Evolutionary conservation across 2,113 vertebrate genomes (phyloP).

Genomic region (Stomatorhinus ivindoensis): DNA sequence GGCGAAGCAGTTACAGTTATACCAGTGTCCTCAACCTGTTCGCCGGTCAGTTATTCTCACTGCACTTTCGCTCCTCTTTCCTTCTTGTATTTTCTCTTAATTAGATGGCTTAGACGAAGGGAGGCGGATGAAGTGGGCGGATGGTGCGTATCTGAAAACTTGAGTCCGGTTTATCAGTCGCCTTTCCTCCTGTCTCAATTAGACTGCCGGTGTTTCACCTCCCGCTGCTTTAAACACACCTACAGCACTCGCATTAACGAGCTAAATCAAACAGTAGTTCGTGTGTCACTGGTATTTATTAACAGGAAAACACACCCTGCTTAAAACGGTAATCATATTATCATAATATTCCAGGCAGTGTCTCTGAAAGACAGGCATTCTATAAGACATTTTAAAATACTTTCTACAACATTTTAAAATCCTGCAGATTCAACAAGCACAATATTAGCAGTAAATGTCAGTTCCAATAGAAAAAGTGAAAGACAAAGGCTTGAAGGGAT

Average conservation of each 20-base stretch:
- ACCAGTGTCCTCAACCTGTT: slow-evolving; percentile 23
- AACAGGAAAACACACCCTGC: not conserved
- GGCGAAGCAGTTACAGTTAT: slow-evolving; percentile 34
- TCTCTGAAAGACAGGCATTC: not conserved
- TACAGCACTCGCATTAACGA: not conserved
- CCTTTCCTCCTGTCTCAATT: not conserved
- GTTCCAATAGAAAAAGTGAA: not conserved
- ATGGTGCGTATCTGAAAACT: not conserved
- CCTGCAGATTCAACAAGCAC: not conserved
- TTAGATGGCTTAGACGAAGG: not conserved
- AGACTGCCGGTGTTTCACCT: not conserved
- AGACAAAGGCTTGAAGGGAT: not conserved
- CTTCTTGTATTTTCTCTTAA: slow-evolving; percentile 11
- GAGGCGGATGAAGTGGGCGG: slow-evolving; percentile 10
- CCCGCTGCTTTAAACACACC: not conserved
- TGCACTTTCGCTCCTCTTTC: not conserved
- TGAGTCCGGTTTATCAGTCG: not conserved
- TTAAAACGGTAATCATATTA: not conserved
- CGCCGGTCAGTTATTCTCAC: slow-evolving; percentile 36
- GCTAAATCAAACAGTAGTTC: not conserved
- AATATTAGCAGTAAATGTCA: not conserved
- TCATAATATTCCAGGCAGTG: not conserved
- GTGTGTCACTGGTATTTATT: slow-evolving; percentile 15
- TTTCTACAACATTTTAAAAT: not conserved
- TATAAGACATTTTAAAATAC: not conserved